Percentiles rank a stretch among this genome's conserved stretches.
Conservation (phyloP, 1,140 invertebrate genomes). For the Dendroctonus ponderosae region DNA sequence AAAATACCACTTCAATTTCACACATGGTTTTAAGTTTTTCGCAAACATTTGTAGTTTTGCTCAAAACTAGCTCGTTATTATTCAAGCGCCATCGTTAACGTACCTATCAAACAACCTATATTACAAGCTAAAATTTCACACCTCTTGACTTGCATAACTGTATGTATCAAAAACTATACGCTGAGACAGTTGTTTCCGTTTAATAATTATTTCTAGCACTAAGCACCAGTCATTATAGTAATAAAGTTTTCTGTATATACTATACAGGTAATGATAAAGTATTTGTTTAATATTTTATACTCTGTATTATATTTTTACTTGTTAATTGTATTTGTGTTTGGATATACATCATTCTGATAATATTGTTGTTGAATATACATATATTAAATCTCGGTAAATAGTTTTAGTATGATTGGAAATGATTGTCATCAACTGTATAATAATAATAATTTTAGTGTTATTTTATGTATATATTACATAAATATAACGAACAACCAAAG, state of each 20-base stretch:
- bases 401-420: slow-evolving; percentile 42
- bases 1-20: too few species aligned
- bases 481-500: slow-evolving; percentile 45
- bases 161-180: slow-evolving; percentile 33
- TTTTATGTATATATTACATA: slow-evolving; percentile 51
- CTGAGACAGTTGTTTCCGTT: slow-evolving; percentile 48
- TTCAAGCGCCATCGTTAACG: slow-evolving; percentile 6
- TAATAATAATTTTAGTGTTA: slow-evolving; percentile 51
- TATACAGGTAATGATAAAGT: slow-evolving; percentile 47
- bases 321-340: slow-evolving; percentile 48
- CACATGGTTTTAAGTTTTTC: too few species aligned
- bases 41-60: neutral
- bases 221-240: slow-evolving; percentile 42
- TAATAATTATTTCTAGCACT: slow-evolving; percentile 22
- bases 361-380: slow-evolving; percentile 46
- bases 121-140: slow-evolving; percentile 35
- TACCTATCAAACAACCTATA: slow-evolving; percentile 3
- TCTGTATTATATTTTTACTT: slow-evolving; percentile 49
- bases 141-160: slow-evolving; percentile 40
- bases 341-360: slow-evolving; percentile 46
- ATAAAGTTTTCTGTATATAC: slow-evolving; percentile 48
- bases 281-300: slow-evolving; percentile 48
- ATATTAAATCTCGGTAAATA: slow-evolving; percentile 23
- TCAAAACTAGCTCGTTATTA: slow-evolving; percentile 8
- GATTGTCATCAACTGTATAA: slow-evolving; percentile 51